These are phyloP conservation scores for Chymomyza amoena DNA, from an alignment of 2,888 invertebrate genomes.

Conservation along the genomic window DNA sequence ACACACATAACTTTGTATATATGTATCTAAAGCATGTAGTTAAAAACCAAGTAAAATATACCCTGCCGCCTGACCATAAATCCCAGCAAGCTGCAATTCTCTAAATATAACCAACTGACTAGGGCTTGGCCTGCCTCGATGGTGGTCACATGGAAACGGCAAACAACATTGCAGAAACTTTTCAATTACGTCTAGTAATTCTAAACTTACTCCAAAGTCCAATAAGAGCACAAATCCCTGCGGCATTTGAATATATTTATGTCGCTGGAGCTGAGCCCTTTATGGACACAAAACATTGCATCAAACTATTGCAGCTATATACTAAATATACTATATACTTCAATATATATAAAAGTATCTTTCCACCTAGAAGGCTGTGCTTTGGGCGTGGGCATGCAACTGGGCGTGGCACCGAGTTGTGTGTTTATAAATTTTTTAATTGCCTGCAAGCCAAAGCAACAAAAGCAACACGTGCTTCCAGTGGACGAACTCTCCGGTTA, in stretches of 20 bases:
- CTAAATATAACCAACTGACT: not conserved
- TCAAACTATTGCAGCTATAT: constrained; percentile 14
- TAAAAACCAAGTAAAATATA: not conserved
- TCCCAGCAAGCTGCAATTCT: not conserved
- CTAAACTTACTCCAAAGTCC: constrained; percentile 52
- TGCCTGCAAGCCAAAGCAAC: constrained; percentile 35
- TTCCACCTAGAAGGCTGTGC: not conserved
- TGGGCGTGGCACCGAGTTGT: constrained; percentile 5
- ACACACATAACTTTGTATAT: too few relatives aligned
- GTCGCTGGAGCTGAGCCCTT: constrained; percentile 16
- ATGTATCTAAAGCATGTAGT: too few relatives aligned
- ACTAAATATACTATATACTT: constrained; percentile 4
- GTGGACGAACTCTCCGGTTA: too few relatives aligned
- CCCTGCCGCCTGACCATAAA: constrained; percentile 1
- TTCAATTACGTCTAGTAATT: constrained; percentile 61
- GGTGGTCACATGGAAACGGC: constrained; percentile 18
- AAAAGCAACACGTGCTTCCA: not conserved
- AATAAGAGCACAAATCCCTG: constrained; percentile 58
- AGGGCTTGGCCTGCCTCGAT: not conserved
- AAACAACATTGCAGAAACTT: constrained; percentile 44
- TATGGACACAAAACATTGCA: constrained; percentile 17
- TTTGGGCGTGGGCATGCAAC: not conserved
- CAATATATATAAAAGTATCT: not conserved
- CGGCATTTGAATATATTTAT: constrained; percentile 60
- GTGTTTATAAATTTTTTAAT: constrained; percentile 50